These are phyloP conservation scores for Drosophila lini DNA, from an alignment of 1,140 invertebrate genomes.

Conservation along the genomic window DNA sequence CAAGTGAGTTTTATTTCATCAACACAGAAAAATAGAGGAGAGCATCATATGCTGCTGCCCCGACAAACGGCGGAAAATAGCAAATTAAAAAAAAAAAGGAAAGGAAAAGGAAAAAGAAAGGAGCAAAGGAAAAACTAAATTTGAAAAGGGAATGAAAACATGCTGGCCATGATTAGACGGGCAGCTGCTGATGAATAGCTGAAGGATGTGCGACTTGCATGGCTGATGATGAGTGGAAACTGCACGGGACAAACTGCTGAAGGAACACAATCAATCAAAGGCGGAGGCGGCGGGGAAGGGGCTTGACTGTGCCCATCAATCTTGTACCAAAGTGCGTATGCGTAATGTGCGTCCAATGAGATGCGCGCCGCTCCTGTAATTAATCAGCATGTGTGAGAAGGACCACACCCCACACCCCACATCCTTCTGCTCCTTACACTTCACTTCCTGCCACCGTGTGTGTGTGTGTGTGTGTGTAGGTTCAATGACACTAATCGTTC, in stretches of 20 bases:
- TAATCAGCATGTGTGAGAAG: constrained; percentile 40
- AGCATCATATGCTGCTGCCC: constrained; percentile 37
- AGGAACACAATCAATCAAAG: constrained; percentile 53
- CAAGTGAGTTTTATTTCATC: constrained; percentile 13
- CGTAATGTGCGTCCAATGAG: constrained; percentile 46
- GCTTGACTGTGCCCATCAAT: constrained; percentile 37
- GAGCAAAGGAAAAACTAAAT: background rate
- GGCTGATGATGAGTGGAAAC: constrained; percentile 46
- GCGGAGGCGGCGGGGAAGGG: background rate
- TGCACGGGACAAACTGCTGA: constrained; percentile 23
- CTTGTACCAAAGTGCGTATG: constrained; percentile 48
- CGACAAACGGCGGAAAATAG: constrained; percentile 43
- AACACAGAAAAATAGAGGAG: constrained; percentile 4
- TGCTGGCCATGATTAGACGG: constrained; percentile 43
- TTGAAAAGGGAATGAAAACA: constrained; percentile 32
- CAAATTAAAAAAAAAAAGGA: constrained; percentile 44
- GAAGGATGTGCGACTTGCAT: constrained; percentile 47
- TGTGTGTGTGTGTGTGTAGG: constrained; percentile 3
- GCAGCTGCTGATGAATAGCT: constrained; percentile 55
- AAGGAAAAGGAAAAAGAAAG: background rate
- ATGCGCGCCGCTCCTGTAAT: constrained; percentile 35
- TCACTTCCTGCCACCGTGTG: background rate
- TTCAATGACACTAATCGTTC: constrained; percentile 60
- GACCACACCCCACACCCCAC: background rate
- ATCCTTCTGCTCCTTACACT: constrained; percentile 8